phyloP scores from a whole-genome alignment of 1,140 invertebrate genomes.

The Magallana ariakensis region DNA sequence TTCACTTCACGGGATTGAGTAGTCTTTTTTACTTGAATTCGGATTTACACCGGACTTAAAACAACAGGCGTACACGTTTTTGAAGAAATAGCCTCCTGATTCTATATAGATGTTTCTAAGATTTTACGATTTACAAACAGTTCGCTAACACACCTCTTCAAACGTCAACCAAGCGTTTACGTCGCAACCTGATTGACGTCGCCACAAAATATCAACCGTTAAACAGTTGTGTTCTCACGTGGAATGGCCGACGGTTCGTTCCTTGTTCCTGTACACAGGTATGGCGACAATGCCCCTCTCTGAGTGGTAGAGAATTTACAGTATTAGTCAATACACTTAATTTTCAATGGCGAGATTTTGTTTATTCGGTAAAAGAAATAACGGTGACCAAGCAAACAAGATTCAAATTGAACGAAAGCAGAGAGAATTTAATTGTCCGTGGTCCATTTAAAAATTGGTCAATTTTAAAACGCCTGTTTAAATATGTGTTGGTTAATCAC shows the following conservation, averaged over 20 bases:
- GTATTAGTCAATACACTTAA: constrained; percentile 10
- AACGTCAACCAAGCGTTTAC: too few relatives aligned
- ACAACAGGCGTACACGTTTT: too few relatives aligned
- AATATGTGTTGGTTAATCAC: constrained; percentile 1
- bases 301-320: neutral
- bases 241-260: neutral
- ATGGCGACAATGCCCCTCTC: neutral
- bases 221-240: neutral
- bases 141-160: too few relatives aligned
- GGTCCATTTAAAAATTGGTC: constrained; percentile 31
- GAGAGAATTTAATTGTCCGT: constrained; percentile 22
- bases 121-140: too few relatives aligned
- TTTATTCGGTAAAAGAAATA: constrained; percentile 22
- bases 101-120: too few relatives aligned
- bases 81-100: too few relatives aligned
- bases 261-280: neutral
- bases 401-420: constrained; percentile 9
- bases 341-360: neutral
- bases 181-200: too few relatives aligned
- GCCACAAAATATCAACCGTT: too few relatives aligned
- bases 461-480: constrained; percentile 11
- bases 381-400: neutral
- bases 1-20: too few relatives aligned
- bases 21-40: too few relatives aligned
- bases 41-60: too few relatives aligned